Conservation (phyloP, 37 sponge, comb jelly and placozoan species). For the Geodia barretti region DNA sequence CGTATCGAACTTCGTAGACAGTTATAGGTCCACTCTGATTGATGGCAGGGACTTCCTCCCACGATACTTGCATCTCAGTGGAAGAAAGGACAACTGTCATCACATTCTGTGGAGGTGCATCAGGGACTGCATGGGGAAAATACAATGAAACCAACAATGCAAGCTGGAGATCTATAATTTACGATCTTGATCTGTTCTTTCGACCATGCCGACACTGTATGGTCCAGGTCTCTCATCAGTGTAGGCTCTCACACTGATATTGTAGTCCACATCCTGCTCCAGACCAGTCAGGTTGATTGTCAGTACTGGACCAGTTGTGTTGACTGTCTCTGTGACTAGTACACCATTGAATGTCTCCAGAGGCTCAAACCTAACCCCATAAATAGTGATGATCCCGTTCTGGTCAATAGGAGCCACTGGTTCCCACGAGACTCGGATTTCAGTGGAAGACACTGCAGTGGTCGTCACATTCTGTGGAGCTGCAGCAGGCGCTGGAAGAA, state of each 20-base stretch:
- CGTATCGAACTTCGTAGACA: conserved; percentile 13
- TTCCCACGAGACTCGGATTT: conserved; percentile 22
- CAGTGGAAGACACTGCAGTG: conserved; percentile 10
- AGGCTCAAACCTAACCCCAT: conserved; percentile 23
- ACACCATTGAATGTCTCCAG: conserved; percentile 9
- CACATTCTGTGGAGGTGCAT: conserved; percentile 22
- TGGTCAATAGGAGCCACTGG: neutral
- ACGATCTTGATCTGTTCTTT: conserved; percentile 15
- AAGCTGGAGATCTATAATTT: neutral
- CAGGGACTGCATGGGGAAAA: neutral
- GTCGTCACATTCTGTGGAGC: conserved; percentile 35
- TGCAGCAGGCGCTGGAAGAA: conserved; percentile 22
- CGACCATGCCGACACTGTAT: conserved; percentile 6
- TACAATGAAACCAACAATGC: neutral
- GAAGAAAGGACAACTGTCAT: neutral
- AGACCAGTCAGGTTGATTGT: neutral
- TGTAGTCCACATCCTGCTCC: conserved; percentile 26
- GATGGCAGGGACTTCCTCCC: conserved; percentile 5
- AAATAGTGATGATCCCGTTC: conserved; percentile 45
- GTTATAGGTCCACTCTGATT: conserved; percentile 44
- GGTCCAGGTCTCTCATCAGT: conserved; percentile 27
- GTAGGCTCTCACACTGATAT: conserved; percentile 31
- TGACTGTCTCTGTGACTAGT: neutral
- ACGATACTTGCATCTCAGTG: conserved; percentile 17
- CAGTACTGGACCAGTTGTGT: neutral